Base-by-base conservation (phyloP, 2,113 vertebrate species). In the Sula dactylatra region DNA sequence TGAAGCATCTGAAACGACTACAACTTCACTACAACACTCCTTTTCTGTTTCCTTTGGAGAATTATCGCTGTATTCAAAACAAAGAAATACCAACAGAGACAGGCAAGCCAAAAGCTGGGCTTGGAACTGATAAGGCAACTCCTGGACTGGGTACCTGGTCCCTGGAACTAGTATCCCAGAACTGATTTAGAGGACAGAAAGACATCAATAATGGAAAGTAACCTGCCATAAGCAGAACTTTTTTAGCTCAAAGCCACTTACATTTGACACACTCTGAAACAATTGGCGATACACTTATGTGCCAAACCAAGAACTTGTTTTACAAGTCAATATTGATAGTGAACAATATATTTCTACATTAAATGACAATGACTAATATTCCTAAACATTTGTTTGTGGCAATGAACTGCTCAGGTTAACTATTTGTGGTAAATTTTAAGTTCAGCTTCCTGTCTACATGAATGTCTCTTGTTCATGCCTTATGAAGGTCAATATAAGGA, bases 281-380 rank as follows among this genome's bases (percentile, higher is more conserved):
- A 65, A 80, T 6, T 1, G n/a, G n/a, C 2, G 1, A 49, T 13
- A 56, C 6, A 36, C 6, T 70, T 74, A n/a, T 1, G 2, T 34
- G 64, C 24, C 38, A 59, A 69, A 59, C 7, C 11, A 72, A 31
- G 27, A 84, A 73, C 17, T 25, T 2, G 5, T 77, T 44, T 20
- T 3, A 31, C 6, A 89, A 67, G 29, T 67, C 31, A 40, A n/a
- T 67, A 77, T 13, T 49, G 21, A 58, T 11, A 67, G 10, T 12
- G n/a, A 76, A 32, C 32, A 67, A 66, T 36, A 1, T 22, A 49
- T 40, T 88, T 76, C 58, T 67, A 62, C n/a, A 54, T 42, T 64
- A 77, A 86, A 55, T 88, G 36, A 47, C 25, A 61, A 52, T 10
- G 13, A 49, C n/a, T 64, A 73, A 82, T 34, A 36, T 13, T 69